A percentile compares a stretch with the other conserved stretches of the same genome.
Conservation (phyloP, 2,888 invertebrate genomes). For the Oscheius sp. region DNA sequence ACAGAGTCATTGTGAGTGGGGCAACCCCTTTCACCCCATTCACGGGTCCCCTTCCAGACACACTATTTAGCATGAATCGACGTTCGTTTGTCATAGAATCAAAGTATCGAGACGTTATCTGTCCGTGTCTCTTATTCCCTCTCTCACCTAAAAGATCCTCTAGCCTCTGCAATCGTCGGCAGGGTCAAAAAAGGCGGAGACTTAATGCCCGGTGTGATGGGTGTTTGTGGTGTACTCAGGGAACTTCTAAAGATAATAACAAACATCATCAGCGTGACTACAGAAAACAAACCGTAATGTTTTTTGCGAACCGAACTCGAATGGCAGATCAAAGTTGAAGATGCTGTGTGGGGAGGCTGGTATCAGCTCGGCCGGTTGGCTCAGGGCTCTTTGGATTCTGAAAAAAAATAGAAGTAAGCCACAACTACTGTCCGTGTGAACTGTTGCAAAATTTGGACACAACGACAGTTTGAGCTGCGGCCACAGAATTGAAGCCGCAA, state of each 20-base stretch:
- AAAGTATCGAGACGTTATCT: constrained; percentile 1
- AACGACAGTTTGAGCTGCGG: no score
- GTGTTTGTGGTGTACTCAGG: constrained; percentile 21
- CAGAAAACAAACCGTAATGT: constrained; percentile 27
- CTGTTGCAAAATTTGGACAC: not conserved
- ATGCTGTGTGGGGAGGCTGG: constrained; percentile 18
- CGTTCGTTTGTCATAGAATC: not conserved
- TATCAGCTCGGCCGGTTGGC: constrained; percentile 1
- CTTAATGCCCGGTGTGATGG: constrained; percentile 4
- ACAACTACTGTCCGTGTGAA: not conserved
- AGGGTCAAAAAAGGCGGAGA: constrained; percentile 11
- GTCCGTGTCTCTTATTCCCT: not conserved
- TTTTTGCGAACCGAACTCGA: constrained; percentile 29
- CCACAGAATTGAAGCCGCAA: no score
- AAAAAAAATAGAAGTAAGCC: not conserved
- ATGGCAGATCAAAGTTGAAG: constrained; percentile 35
- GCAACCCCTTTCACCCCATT: not conserved
- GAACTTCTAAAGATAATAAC: constrained; percentile 9
- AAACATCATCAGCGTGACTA: not conserved
- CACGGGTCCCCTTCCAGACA: not conserved
- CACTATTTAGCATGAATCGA: not conserved
- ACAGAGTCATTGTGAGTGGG: no score
- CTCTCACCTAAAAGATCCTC: constrained; percentile 31
- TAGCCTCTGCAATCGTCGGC: constrained; percentile 33
- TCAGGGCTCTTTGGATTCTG: constrained; percentile 19